These are phyloP conservation scores for Campylomormyrus tamandua DNA, from an alignment of 2,113 vertebrate genomes.

Conservation along the genomic window DNA sequence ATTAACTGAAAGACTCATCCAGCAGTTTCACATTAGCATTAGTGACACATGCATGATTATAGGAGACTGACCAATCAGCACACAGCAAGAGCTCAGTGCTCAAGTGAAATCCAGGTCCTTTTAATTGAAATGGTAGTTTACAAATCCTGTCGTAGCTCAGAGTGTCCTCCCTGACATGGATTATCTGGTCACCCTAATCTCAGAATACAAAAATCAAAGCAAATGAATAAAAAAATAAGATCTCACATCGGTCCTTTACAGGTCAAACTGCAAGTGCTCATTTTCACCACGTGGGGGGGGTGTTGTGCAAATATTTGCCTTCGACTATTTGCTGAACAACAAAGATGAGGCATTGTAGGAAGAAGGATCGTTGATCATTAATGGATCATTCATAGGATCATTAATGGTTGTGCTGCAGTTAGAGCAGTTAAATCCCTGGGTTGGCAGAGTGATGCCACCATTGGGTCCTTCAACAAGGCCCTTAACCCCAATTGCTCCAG, in stretches of 20 bases:
- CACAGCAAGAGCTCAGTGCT: too few species aligned
- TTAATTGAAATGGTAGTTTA: too few species aligned
- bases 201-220: neutral
- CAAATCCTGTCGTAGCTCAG: too few species aligned
- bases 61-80: too few species aligned
- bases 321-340: neutral
- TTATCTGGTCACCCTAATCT: neutral
- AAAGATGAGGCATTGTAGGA: neutral
- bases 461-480: neutral
- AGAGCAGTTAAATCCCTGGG: neutral
- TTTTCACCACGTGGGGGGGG: neutral
- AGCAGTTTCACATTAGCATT: too few species aligned
- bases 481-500: neutral
- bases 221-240: neutral
- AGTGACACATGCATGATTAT: too few species aligned
- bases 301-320: neutral
- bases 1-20: too few species aligned
- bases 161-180: too few species aligned
- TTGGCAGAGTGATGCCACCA: neutral
- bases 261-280: neutral
- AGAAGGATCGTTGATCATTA: neutral
- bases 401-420: neutral
- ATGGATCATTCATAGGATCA: too few species aligned
- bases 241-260: neutral
- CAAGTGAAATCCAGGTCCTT: too few species aligned